Evolutionary conservation across 2,113 vertebrate genomes (phyloP).

Genomic region (Lycaon pictus): DNA sequence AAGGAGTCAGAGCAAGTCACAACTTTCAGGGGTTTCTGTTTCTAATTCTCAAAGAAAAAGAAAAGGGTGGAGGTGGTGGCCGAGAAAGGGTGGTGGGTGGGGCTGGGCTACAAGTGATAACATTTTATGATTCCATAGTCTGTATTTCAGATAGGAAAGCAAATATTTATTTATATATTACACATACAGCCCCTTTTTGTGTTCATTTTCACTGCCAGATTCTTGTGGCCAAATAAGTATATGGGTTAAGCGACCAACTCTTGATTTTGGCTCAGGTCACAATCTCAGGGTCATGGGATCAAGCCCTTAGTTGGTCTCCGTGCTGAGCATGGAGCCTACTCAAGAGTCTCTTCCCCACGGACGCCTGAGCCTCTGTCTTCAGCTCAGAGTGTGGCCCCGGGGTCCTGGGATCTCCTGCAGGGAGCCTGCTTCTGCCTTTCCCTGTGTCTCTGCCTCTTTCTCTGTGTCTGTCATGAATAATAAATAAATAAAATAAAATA

Average conservation of each 20-base stretch:
- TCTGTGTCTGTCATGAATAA: too few relatives aligned
- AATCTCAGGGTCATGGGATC: background rate
- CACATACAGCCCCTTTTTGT: background rate
- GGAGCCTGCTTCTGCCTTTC: too few relatives aligned
- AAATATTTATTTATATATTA: background rate
- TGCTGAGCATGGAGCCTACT: background rate
- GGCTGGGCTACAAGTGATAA: background rate
- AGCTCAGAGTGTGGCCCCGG: too few relatives aligned
- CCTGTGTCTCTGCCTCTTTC: too few relatives aligned
- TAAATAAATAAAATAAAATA: too few relatives aligned
- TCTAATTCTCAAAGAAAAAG: background rate
- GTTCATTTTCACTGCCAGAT: conserved; percentile 32
- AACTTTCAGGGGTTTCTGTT: background rate
- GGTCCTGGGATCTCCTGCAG: too few relatives aligned
- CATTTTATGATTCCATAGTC: background rate
- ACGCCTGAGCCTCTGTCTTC: too few relatives aligned
- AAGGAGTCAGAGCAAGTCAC: background rate
- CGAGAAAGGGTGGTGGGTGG: background rate
- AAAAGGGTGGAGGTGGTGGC: background rate
- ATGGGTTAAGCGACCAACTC: background rate
- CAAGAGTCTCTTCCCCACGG: background rate
- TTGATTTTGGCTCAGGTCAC: background rate
- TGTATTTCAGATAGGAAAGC: conserved; percentile 51
- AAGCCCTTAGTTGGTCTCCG: background rate
- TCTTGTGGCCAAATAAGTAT: background rate